These are phyloP conservation scores for Argyrosomus regius DNA, from an alignment of 2,797 vertebrate species.

Conservation along the genomic window DNA sequence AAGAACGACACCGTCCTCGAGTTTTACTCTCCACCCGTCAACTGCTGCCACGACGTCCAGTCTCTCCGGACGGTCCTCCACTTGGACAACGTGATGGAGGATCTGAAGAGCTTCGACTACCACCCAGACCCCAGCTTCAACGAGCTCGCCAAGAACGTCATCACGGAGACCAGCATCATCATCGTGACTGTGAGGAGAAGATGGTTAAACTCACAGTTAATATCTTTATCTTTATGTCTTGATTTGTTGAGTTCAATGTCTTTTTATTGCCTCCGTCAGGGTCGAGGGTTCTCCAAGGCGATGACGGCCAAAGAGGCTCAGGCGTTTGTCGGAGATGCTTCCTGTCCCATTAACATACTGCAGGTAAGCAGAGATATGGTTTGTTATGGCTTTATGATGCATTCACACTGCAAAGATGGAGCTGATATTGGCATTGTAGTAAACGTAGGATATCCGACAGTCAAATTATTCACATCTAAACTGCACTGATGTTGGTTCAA, in stretches of 20 bases:
- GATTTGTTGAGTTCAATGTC: not conserved
- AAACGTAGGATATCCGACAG: not conserved
- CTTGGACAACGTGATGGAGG: constrained; percentile 88
- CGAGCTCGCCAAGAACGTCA: constrained; percentile 85
- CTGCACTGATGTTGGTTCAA: not conserved
- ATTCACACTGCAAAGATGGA: not conserved
- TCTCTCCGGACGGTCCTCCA: constrained; percentile 85
- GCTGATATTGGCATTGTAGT: constrained; percentile 6
- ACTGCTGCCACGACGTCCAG: constrained; percentile 74
- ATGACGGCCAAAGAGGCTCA: constrained; percentile 92
- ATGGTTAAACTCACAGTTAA: rapidly evolving
- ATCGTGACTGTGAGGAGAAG: constrained; percentile 76
- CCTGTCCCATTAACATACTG: constrained; percentile 90
- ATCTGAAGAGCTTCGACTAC: constrained; percentile 89
- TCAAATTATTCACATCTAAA: not conserved
- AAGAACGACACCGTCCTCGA: constrained; percentile 88
- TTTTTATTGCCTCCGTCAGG: constrained; percentile 78
- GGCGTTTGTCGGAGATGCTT: constrained; percentile 91
- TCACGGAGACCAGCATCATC: constrained; percentile 86
- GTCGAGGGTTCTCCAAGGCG: constrained; percentile 91
- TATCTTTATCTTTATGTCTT: rapidly evolving
- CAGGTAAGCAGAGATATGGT: constrained; percentile 77
- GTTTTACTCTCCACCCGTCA: constrained; percentile 89
- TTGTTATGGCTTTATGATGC: constrained; percentile 2
- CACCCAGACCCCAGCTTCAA: constrained; percentile 90